These are phyloP conservation scores for Sphaerophoria taeniata DNA, from an alignment of 2,888 invertebrate genomes.

Conservation along the genomic window DNA sequence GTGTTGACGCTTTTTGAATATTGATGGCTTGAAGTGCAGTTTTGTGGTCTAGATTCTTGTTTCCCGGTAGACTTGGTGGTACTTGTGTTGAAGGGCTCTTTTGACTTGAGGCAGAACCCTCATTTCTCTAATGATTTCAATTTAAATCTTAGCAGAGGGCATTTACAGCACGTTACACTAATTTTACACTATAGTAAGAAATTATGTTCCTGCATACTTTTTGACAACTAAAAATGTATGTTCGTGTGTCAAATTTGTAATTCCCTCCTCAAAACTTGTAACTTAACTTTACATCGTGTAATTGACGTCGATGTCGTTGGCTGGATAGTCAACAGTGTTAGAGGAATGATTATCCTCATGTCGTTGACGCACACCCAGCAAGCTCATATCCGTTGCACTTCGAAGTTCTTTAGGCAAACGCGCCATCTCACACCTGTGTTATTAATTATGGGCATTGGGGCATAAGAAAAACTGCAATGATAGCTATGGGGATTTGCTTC, in stretches of 20 bases:
- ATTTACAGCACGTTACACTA: not conserved
- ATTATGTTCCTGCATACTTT: slow-evolving; percentile 9
- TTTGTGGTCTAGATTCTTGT: too few species aligned
- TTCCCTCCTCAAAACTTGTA: slow-evolving; percentile 47
- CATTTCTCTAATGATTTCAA: slow-evolving; percentile 1
- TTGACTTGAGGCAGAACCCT: not conserved
- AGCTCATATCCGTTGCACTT: slow-evolving; percentile 8
- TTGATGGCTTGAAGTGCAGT: not conserved
- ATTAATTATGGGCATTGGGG: slow-evolving; percentile 41
- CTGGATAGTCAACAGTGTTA: too few species aligned
- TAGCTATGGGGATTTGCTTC: not conserved
- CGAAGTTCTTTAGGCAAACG: not conserved
- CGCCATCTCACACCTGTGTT: slow-evolving; percentile 64
- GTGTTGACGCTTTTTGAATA: not conserved
- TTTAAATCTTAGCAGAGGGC: slow-evolving; percentile 17
- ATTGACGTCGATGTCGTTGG: slow-evolving; percentile 27
- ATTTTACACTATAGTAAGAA: not conserved
- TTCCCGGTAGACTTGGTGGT: not conserved
- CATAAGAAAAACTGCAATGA: slow-evolving; percentile 9
- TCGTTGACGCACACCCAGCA: slow-evolving; percentile 30
- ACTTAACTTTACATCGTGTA: slow-evolving; percentile 34
- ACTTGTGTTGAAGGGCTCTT: not conserved
- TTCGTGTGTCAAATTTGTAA: slow-evolving; percentile 24
- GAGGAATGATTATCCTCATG: slow-evolving; percentile 40
- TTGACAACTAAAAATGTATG: not conserved